phyloP scores from a whole-genome alignment of 37 sponge, comb jelly and placozoan species.

The Geodia barretti region DNA sequence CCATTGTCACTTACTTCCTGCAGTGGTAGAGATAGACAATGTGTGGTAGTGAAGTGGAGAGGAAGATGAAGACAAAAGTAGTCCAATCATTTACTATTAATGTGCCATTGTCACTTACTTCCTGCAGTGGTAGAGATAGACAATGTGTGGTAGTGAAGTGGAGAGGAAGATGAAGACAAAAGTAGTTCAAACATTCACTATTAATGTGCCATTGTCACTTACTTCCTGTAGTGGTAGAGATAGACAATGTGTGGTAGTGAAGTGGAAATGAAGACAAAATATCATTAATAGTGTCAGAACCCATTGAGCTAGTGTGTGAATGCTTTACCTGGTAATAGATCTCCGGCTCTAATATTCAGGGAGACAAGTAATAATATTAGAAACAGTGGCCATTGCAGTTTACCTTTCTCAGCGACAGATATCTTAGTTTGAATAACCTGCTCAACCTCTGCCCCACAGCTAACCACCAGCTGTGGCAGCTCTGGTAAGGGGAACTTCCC shows the following conservation, averaged over 20 bases:
- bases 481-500: not conserved
- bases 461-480: not conserved
- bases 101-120: not conserved
- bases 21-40: not conserved
- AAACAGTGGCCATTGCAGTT: too few relatives aligned
- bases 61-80: not conserved
- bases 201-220: not conserved
- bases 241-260: not conserved
- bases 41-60: not conserved
- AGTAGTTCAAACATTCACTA: not conserved
- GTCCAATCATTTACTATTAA: not conserved
- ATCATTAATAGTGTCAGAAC: too few relatives aligned
- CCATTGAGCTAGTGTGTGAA: too few relatives aligned
- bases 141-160: not conserved
- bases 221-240: not conserved
- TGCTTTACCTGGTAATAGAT: too few relatives aligned
- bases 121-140: not conserved
- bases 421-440: not conserved
- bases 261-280: not conserved
- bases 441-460: not conserved
- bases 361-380: too few relatives aligned
- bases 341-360: too few relatives aligned
- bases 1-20: conserved; percentile 7
- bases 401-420: too few relatives aligned
- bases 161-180: not conserved